Percentiles rank a stretch among this genome's conserved stretches.
Conservation (phyloP, 2,888 invertebrate species). For the Macaria notata region DNA sequence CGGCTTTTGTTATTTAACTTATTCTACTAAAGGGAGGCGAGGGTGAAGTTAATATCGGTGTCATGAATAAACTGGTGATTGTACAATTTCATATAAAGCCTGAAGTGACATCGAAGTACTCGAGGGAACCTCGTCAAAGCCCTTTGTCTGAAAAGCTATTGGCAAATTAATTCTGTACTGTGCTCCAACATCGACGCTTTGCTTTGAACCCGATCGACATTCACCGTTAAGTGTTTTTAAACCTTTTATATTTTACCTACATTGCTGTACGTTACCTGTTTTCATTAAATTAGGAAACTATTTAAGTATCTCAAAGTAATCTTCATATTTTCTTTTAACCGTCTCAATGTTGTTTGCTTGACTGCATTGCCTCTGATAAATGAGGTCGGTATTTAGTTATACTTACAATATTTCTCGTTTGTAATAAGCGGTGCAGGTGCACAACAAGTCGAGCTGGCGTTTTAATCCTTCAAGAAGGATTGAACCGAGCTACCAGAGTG, state of each 20-base stretch:
- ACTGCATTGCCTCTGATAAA: constrained; percentile 2
- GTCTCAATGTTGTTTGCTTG: too few species aligned
- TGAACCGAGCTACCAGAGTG: constrained; percentile 41
- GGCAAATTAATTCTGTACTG: constrained; percentile 63
- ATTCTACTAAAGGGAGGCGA: not conserved
- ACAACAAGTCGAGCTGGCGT: constrained; percentile 42
- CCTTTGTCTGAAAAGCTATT: constrained; percentile 60
- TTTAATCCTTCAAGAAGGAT: constrained; percentile 55
- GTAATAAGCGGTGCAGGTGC: constrained; percentile 50
- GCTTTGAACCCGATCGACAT: constrained; percentile 54
- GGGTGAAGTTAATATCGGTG: constrained; percentile 8
- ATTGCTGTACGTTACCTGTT: constrained; percentile 1
- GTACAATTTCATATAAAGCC: constrained; percentile 20
- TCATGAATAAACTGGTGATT: constrained; percentile 11
- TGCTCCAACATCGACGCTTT: constrained; percentile 42
- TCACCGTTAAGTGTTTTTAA: constrained; percentile 51
- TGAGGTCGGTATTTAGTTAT: constrained; percentile 21
- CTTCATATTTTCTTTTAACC: too few species aligned
- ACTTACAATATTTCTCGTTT: constrained; percentile 35
- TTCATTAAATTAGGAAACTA: too few species aligned
- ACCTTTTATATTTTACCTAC: constrained; percentile 31
- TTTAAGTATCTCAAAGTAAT: too few species aligned
- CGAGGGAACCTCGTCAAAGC: constrained; percentile 53
- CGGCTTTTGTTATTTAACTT: not conserved
- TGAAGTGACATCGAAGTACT: constrained; percentile 36